These are phyloP conservation scores for Rhyacophila brunnea DNA, from an alignment of 1,140 invertebrate species.

Conservation along the genomic window DNA sequence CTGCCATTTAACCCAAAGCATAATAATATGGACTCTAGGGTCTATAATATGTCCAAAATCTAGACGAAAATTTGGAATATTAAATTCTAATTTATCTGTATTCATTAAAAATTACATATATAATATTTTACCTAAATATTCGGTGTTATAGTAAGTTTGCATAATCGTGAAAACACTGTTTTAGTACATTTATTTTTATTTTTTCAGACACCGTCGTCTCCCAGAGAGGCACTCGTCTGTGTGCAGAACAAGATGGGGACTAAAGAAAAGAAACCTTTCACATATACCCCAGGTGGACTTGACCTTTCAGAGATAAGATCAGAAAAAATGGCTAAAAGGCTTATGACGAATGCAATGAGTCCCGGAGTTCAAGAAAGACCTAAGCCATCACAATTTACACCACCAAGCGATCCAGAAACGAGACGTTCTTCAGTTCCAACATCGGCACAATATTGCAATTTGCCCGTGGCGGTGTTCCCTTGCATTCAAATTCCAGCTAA, in stretches of 20 bases:
- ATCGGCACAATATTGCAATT: slow-evolving; percentile 29
- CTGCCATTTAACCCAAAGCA: too few relatives aligned
- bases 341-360: slow-evolving; percentile 69
- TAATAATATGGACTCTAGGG: too few relatives aligned
- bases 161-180: too few relatives aligned
- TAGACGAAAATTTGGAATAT: too few relatives aligned
- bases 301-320: slow-evolving; percentile 88
- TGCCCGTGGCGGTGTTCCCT: slow-evolving; percentile 49
- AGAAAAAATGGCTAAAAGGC: slow-evolving; percentile 82
- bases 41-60: too few relatives aligned
- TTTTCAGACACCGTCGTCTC: slow-evolving; percentile 36
- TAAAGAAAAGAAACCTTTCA: slow-evolving; percentile 92
- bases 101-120: too few relatives aligned
- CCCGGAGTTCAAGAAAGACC: slow-evolving; percentile 52
- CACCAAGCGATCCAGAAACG: slow-evolving; percentile 36
- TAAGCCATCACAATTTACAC: slow-evolving; percentile 42
- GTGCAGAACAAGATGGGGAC: slow-evolving; percentile 88
- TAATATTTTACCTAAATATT: too few relatives aligned
- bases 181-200: slow-evolving; percentile 8
- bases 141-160: too few relatives aligned
- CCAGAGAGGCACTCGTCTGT: slow-evolving; percentile 75
- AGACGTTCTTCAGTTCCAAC: slow-evolving; percentile 40
- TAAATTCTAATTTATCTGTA: too few relatives aligned
- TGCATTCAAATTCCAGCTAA: slow-evolving; percentile 49
- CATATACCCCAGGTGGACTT: slow-evolving; percentile 88